These are phyloP conservation scores for Panthera uncia DNA, from an alignment of 2,113 vertebrate species.

Conservation along the genomic window DNA sequence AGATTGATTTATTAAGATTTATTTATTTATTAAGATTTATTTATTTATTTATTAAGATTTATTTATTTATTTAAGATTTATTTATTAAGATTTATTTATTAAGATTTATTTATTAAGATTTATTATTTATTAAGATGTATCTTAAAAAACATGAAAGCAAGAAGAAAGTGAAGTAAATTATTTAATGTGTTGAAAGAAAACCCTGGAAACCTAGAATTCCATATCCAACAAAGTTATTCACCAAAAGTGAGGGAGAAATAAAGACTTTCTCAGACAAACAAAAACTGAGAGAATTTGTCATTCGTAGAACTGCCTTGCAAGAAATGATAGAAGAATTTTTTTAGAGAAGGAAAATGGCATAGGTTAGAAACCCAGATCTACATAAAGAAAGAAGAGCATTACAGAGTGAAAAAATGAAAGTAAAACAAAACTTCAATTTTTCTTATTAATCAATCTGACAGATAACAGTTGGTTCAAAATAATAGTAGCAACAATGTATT, in stretches of 20 bases:
- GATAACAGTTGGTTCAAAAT: background rate
- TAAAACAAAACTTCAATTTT: background rate
- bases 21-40: no score
- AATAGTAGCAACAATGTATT: background rate
- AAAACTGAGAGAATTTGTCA: background rate
- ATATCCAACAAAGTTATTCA: background rate
- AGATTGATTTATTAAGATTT: no score
- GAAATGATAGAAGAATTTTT: background rate
- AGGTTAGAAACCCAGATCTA: background rate
- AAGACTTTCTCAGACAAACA: background rate
- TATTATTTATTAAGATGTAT: no score
- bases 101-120: no score
- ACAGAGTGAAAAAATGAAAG: background rate
- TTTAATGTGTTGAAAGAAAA: background rate
- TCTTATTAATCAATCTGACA: background rate
- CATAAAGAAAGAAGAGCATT: background rate
- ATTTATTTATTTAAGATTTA: no score
- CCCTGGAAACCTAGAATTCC: background rate
- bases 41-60: no score
- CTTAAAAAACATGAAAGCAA: background rate
- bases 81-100: no score
- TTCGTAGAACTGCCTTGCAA: background rate
- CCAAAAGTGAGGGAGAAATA: background rate
- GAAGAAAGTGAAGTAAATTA: background rate
- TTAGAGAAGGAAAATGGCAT: background rate